Conservation (phyloP, 1,140 invertebrate species). For the Eupristina koningsbergeri region DNA sequence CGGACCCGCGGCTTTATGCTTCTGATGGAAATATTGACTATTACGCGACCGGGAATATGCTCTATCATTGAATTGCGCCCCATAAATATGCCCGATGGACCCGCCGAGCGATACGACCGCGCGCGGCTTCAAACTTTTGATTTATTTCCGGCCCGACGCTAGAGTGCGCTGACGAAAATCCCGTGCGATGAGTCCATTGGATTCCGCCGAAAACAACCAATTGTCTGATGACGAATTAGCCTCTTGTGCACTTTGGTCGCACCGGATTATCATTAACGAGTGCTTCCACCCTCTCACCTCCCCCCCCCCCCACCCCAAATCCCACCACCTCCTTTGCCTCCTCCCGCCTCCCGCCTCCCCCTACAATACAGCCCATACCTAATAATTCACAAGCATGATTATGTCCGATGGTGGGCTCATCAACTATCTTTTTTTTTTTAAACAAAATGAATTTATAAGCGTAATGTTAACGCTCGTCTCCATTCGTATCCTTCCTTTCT, state of each 20-base stretch:
- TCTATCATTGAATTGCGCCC: conserved; percentile 72
- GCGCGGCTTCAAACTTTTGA: conserved; percentile 71
- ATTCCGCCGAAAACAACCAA: conserved; percentile 54
- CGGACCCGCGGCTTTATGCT: conserved; percentile 67
- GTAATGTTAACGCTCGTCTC: not conserved
- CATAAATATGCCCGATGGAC: conserved; percentile 73
- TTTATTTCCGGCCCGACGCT: conserved; percentile 64
- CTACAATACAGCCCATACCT: not conserved
- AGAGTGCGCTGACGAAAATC: conserved; percentile 56
- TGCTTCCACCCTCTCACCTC: too few relatives aligned
- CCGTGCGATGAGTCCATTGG: conserved; percentile 60
- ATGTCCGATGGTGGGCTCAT: not conserved
- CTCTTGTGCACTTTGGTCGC: conserved; percentile 18
- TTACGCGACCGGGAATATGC: conserved; percentile 71
- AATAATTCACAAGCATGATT: conserved; percentile 3
- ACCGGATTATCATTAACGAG: conserved; percentile 42
- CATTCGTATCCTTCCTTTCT: not conserved
- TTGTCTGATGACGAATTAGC: conserved; percentile 42
- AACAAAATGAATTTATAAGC: not conserved
- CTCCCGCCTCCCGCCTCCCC: too few relatives aligned
- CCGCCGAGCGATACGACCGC: conserved; percentile 54
- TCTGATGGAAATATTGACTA: conserved; percentile 75
- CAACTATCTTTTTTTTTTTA: not conserved
- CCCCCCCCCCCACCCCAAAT: too few relatives aligned
- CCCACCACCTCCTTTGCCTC: too few relatives aligned